Conservation (phyloP, 2,888 invertebrate species). For the Spisula subtruncata region DNA sequence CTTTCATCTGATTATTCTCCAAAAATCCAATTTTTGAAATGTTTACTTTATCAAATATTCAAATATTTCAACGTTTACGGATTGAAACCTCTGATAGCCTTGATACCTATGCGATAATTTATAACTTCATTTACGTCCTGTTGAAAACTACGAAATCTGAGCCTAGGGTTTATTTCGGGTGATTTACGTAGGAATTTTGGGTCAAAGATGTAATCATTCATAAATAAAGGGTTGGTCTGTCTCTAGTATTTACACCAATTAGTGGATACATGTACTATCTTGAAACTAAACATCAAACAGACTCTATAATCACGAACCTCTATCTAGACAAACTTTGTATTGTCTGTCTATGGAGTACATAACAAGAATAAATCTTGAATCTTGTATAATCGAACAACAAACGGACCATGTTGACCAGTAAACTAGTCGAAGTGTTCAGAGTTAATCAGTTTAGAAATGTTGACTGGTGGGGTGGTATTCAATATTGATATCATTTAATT, state of each 20-base stretch:
- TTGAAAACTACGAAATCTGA: background rate
- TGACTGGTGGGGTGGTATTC: too few relatives aligned
- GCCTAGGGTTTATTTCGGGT: background rate
- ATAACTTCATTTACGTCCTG: background rate
- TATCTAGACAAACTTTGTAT: constrained; percentile 7
- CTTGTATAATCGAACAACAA: too few relatives aligned
- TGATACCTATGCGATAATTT: constrained; percentile 9
- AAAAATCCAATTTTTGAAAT: constrained; percentile 8
- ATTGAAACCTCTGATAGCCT: constrained; percentile 3
- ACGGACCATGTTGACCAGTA: background rate
- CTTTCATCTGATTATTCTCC: background rate
- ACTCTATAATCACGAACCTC: background rate
- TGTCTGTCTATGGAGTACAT: background rate
- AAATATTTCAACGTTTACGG: background rate
- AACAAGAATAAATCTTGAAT: background rate
- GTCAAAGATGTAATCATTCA: constrained; percentile 23
- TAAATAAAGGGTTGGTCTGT: constrained; percentile 7
- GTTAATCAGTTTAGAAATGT: too few relatives aligned
- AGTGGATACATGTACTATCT: background rate
- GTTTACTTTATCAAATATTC: constrained; percentile 6
- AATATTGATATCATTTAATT: too few relatives aligned
- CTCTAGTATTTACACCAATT: background rate
- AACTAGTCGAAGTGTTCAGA: too few relatives aligned
- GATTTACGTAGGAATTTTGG: background rate
- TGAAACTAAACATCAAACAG: background rate